Base-by-base conservation (phyloP, 2,113 vertebrate genomes). In the Trematocara marginatum region DNA sequence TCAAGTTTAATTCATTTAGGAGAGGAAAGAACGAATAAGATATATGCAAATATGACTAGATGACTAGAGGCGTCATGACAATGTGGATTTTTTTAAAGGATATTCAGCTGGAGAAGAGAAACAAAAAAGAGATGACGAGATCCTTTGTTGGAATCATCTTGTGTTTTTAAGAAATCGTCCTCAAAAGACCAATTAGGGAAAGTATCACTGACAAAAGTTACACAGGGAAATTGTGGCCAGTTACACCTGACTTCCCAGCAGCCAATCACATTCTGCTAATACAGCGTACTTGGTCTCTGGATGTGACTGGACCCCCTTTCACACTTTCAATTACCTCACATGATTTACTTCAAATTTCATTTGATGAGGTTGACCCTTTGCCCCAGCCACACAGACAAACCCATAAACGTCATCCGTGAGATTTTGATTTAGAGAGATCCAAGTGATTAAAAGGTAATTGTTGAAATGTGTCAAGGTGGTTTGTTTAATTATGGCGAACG, bases 401-500 rank as follows among this genome's bases (percentile, higher is more conserved):
- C 64, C 59, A 80, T 90, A 84, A 88, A 91, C 61, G 53, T 83
- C 87, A 90, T 42, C 74, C 20, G 2, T 79, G 45, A 90, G 83
- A 83, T 83, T 94, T 80, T 89, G 86, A 93, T 94, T 93, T 71
- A 90, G 57, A 64, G 89, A 88, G 87, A 93, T 90, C 66, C 29
- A 18, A 89, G 81, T 82, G 87, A 92, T 93, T 95, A 94, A 90
- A 92, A 82, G 79, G 52, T 91, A 93, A 94, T 92, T 90, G 90
- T 87, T 84, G 86, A 92, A 93, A 90, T 91, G 89, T 92, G 91
- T 92, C 89, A 91, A 78, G 86, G 86, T 93, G 91, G 91, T 86
- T 90, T 81, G 90, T 93, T 92, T 94, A 92, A 93, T 95, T 91
- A 93, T 3, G 23, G 74, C 1, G 13, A 88, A 91, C 42, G 79